Evolutionary conservation across 2,888 invertebrate species (phyloP), one percentile per base, ranked within the genome.

Genomic region (Eumacrocentrus americanus): DNA sequence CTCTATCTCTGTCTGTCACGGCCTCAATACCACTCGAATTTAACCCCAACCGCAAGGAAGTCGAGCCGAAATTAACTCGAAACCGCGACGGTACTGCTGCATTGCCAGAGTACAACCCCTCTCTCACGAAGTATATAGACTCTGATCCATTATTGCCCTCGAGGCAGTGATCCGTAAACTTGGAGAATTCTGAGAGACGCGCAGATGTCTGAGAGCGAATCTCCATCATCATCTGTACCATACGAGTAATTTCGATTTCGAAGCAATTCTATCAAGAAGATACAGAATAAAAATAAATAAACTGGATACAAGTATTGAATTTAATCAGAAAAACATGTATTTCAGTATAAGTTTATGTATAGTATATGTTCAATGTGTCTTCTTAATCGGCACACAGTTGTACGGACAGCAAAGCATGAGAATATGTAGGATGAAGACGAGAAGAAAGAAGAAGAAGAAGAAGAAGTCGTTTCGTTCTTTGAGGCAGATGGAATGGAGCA

Each of bases 31-130:
- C 47, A 47, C 51, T 22, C 47, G 25, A 57, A 58, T 59, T 51
- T 37, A 60, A 62, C 52, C 51, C 47, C 11, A 38, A 38, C 56
- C 47, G 20, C 50, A 25, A 58, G 53, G 37, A 60, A 66, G 44
- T 50, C 55, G 50, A 40, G 34, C 44, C 42, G 60, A 57, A 63
- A 62, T 67, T 65, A 67, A 62, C 62, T 62, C 56, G 23, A 35
- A 56, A 55, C 58, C 57, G 16, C 51, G 48, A 42, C 18, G 22
- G 59, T 47, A 52, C 22, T 29, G 44, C 22, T 56, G 47, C 34
- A 50, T n/a, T 22, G 20, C 48, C 38, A 46, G 29, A 22, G 35
- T 14, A 53, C 14, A 37, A 47, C 51, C 54, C 14, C 53, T 35
- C 48, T 55, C 20, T 11, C 40, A 35, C 12, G 51, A 35, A 37